These are phyloP conservation scores for Azemiops feae DNA, from an alignment of 2,113 vertebrate species.

Conservation along the genomic window DNA sequence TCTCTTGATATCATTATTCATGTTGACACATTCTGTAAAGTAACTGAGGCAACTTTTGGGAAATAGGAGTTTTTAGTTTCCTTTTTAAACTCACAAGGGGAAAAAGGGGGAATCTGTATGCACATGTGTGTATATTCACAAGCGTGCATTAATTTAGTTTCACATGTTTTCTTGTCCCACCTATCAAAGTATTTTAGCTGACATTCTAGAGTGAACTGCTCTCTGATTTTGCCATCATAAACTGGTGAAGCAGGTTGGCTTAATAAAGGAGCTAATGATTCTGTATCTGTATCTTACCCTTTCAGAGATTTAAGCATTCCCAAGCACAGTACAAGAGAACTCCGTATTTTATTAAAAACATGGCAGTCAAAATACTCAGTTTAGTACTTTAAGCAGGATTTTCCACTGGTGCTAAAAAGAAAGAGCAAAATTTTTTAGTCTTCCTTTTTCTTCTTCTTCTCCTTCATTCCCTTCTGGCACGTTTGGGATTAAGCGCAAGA, in stretches of 20 bases:
- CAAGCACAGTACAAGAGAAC: constrained; percentile 42
- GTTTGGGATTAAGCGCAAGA: constrained; percentile 40
- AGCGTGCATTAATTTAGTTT: not conserved
- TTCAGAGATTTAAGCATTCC: constrained; percentile 40
- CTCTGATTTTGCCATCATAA: constrained; percentile 10
- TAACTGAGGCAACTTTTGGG: constrained; percentile 51
- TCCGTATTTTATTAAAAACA: constrained; percentile 50
- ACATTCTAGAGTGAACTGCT: constrained; percentile 24
- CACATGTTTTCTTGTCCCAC: constrained; percentile 10
- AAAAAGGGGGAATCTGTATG: not conserved
- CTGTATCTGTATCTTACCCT: constrained; percentile 53
- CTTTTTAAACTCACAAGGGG: constrained; percentile 29
- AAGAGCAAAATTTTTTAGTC: constrained; percentile 17
- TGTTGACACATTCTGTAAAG: constrained; percentile 42
- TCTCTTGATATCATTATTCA: constrained; percentile 62
- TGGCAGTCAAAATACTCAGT: constrained; percentile 46
- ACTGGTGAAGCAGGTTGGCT: not conserved
- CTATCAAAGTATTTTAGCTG: constrained; percentile 24
- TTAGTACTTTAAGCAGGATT: constrained; percentile 53
- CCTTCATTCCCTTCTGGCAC: constrained; percentile 39
- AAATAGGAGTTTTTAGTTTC: constrained; percentile 41
- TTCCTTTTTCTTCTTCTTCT: constrained; percentile 2
- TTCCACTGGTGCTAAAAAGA: constrained; percentile 45
- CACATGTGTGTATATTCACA: not conserved
- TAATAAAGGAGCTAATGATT: constrained; percentile 15